Evolutionary conservation across 2,797 vertebrate species (phyloP), one percentile per base, ranked within the genome.

Genomic region (Paramormyrops hopkinsi): DNA sequence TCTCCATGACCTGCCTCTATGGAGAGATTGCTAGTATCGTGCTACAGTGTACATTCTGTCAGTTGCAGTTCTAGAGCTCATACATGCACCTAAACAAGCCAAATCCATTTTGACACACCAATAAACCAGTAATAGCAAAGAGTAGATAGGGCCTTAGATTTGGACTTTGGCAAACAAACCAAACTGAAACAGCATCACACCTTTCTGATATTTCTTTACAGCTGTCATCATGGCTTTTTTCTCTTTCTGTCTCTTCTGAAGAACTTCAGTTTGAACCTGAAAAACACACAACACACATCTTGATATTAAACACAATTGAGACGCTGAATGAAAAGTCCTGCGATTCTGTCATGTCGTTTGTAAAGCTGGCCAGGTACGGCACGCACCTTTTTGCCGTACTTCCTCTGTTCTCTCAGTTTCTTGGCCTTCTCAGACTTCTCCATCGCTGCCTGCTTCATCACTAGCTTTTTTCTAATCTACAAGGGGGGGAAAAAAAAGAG

Each of bases 151-250:
- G 22, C 22, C 22, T 62, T 62, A 25, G 8, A 62, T 62, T 62
- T 76, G 73, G 14, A 41, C 73, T 76, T 50, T 50, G 29, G 54
- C 25, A 65, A 87, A 44, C 4, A 73, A 50, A 88, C 22, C 11
- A 50, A 37, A 62, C 56, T 29, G 12, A 54, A 62, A 79, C 14
- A 11, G 9, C 6, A 8, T 8, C 90, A 86, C 82, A 99, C 99
- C 98, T 97, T 98, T 99, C 95, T 99, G 98, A 87, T 99, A 99
- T 90, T 97, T 99, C 95, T 99, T 99, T 37, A 99, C 97, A 88
- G 98, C 96, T 0, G 94, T 93, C 96, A 99, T 97, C 97, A 99
- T 98, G 4, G 97, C 96, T 88, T 97, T 96, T 93, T 99, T 99
- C 93, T 88, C 86, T 46, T 95, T 98, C 92, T 99, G 98, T 89